These are phyloP conservation scores for Sebastes kiyomatsui DNA, from an alignment of 2,797 vertebrate genomes.

Conservation along the genomic window DNA sequence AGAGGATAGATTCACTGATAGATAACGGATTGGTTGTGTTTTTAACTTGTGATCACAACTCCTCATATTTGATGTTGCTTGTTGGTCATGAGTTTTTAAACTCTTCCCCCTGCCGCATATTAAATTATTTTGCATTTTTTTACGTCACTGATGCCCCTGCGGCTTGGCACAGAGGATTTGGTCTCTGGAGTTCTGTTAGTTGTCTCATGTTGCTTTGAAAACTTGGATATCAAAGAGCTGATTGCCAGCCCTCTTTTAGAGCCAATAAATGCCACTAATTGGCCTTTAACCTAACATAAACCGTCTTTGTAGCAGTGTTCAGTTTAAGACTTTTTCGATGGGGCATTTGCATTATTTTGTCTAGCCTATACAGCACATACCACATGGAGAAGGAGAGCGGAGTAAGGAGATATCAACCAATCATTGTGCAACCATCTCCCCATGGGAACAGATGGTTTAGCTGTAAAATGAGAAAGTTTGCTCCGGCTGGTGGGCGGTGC, in stretches of 20 bases:
- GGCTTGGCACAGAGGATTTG: conserved; percentile 9
- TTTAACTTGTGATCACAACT: neutral
- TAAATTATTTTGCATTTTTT: conserved; percentile 1
- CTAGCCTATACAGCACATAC: neutral
- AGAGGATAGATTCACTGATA: neutral
- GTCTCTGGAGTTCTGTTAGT: neutral
- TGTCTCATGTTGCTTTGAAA: conserved; percentile 17
- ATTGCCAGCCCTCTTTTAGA: conserved; percentile 13
- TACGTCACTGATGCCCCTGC: neutral
- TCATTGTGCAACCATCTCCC: too few species aligned
- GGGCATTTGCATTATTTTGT: neutral
- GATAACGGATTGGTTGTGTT: neutral
- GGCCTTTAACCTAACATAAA: neutral
- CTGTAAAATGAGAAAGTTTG: too few species aligned
- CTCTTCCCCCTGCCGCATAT: neutral
- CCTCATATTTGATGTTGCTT: neutral
- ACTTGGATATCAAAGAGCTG: neutral
- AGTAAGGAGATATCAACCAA: neutral
- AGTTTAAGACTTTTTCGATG: neutral
- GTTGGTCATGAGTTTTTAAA: neutral
- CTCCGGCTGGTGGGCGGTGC: too few species aligned
- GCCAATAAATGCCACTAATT: conserved; percentile 15
- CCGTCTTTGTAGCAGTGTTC: neutral
- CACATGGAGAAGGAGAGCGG: neutral
- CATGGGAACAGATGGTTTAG: too few species aligned